Base-by-base conservation (phyloP, 1,140 invertebrate species). In the Pachypsylla venusta region DNA sequence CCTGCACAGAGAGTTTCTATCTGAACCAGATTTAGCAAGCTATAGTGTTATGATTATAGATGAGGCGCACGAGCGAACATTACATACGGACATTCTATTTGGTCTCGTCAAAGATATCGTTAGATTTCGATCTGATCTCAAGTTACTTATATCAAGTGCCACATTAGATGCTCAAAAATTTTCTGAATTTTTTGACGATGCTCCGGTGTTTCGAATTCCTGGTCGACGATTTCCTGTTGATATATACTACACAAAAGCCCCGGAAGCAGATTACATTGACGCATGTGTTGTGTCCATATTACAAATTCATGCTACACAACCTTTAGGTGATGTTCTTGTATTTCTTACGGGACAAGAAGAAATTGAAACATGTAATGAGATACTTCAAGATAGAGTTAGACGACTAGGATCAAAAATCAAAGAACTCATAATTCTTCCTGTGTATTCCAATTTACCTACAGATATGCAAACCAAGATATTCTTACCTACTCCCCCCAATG, bases 401-500 rank as follows among this genome's bases (percentile, higher is more conserved):
- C 81, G 87, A 67, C 75, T 99, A 28, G 95, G 95, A 0, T 87
- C 87, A 3, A 93, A 96, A 76, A 84, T 99, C 25, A 84, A 81
- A 64, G 95, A 99, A 74, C 72, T 99, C 0, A 73, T 98, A 12
- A 89, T 99, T 65, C 75, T 98, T 57, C 97, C 96, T 1, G 93
- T 99, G 48, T 99, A 99, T 76, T 91, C 96, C 3, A 98, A 98
- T 76, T 76, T 99, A 13, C 96, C 97, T 0, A 95, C 91, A 68
- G 97, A 99, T 63, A 91, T 98, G 84, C 97, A 99, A 75, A 87
- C 91, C 2, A 98, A 98, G 73, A 98, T 98, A 66, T 98, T 98
- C 73, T 85, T 93, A 66, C 91, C 92, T 0, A 97, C 95, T 13
- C 95, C 94, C 40, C 84, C 89, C 22, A 89, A 90, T 60, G 91